Base-by-base conservation (phyloP, 2,888 invertebrate genomes). In the Acleris emargana region DNA sequence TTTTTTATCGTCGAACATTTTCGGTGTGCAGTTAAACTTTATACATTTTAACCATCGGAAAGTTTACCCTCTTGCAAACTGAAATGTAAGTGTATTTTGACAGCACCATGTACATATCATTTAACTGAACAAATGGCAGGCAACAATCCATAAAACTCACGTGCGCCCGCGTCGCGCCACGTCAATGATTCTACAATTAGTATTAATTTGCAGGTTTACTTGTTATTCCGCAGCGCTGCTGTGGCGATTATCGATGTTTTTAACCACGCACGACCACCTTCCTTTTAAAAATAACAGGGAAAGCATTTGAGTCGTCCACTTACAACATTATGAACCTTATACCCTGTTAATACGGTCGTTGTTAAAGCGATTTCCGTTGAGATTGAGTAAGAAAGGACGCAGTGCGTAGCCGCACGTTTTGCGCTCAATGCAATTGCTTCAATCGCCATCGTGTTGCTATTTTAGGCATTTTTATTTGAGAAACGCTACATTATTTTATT, bases 351-450 rank as follows among this genome's bases (percentile, higher is more conserved):
- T 87, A 89, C 81, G 83, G 75, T 70, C 68, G 73, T 78, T 69
- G 71, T 67, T 71, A 64, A 67, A 62, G 63, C 71, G 71, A 43
- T 54, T 67, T 66, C 75, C 70, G 69, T 78, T 77, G 77, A 74
- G 70, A 70, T 79, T 72, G 66, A 68, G 71, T 72, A 75, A 74
- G 78, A 82, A 82, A 79, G 79, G 78, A 76, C 78, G 74, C 71
- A 45, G 45, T 70, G 82, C 91, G 88, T 87, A 84, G 85, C 82
- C 86, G 90, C 91, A 91, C 91, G 91, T 91, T 86, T 90, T 79
- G 78, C 84, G 76, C 83, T 91, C 89, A 89, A 88, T 89, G 88
- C 89, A 89, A 91, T 88, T 88, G 88, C 88, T 83, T 86, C 88
- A 86, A 86, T 89, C 84, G 83, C 80, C 81, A 84, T 78, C 91